These are phyloP conservation scores for Galaxea fascicularis DNA, from an alignment of 92 coral and sea anemone genomes.

Conservation along the genomic window DNA sequence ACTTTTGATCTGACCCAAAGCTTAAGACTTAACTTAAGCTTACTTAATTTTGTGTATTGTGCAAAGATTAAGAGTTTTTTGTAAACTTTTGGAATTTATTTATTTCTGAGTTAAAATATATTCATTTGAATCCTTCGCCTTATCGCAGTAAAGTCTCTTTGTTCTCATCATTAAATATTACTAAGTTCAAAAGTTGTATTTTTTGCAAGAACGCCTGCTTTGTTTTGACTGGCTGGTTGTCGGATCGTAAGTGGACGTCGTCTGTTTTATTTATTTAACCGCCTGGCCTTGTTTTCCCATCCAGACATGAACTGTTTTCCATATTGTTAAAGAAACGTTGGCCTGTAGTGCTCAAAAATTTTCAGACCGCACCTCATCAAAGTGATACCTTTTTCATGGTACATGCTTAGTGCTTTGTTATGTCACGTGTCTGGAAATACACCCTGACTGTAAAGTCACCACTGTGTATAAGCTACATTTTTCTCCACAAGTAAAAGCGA, in stretches of 20 bases:
- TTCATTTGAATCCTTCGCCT: slow-evolving; percentile 6
- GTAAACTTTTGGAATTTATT: not conserved
- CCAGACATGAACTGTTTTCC: not conserved
- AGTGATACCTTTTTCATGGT: not conserved
- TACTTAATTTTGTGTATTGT: not conserved
- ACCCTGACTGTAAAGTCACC: no score
- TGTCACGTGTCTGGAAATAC: no score
- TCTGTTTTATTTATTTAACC: no score
- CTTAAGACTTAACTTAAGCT: not conserved
- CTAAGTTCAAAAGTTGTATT: slow-evolving; percentile 9
- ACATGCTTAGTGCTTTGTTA: no score
- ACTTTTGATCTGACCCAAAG: not conserved
- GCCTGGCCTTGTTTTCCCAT: not conserved
- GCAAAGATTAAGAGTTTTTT: not conserved
- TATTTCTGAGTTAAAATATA: not conserved
- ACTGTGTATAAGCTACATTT: no score
- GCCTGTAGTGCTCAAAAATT: no score
- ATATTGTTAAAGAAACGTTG: not conserved
- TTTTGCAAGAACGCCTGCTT: not conserved
- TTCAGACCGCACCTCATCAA: not conserved
- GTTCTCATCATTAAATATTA: slow-evolving; percentile 35
- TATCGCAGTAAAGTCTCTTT: not conserved
- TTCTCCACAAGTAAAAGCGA: no score
- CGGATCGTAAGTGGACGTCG: not conserved
- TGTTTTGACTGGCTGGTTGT: not conserved